These are phyloP conservation scores for Rhabditoides inermis DNA, from an alignment of 2,888 invertebrate species.

Conservation along the genomic window DNA sequence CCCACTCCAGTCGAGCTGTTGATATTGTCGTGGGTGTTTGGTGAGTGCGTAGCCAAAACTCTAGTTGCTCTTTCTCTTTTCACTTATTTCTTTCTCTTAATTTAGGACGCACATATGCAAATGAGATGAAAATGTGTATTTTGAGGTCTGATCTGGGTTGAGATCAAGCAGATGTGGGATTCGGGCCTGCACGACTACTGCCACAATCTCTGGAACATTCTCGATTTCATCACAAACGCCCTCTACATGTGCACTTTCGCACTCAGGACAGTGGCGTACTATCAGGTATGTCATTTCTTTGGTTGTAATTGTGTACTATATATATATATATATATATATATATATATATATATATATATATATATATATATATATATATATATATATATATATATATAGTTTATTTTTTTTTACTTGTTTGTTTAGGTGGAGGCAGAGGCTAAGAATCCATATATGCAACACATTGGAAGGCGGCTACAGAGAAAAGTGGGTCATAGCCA, in stretches of 20 bases:
- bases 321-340: no score
- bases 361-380: no score
- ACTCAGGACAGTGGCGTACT: constrained; percentile 82
- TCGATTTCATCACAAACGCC: constrained; percentile 96
- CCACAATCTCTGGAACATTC: constrained; percentile 98
- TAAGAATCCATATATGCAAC: background rate
- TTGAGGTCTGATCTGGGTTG: constrained; percentile 86
- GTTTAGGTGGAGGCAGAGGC: constrained; percentile 18
- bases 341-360: no score
- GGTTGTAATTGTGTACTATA: no score
- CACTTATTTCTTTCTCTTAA: background rate
- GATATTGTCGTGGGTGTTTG: constrained; percentile 87
- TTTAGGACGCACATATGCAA: constrained; percentile 2
- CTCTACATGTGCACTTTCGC: constrained; percentile 93
- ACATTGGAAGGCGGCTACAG: no score
- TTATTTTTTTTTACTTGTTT: no score
- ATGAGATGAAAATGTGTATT: background rate
- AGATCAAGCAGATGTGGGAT: constrained; percentile 97
- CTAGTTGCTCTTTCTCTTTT: no score
- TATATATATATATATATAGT: no score
- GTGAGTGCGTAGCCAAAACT: constrained; percentile 58
- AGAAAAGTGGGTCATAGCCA: no score
- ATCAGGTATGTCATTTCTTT: no score
- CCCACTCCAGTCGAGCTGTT: constrained; percentile 80
- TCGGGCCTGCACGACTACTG: constrained; percentile 91